A percentile compares a stretch with the other conserved stretches of the same genome.
Conservation (phyloP, 2,888 invertebrate genomes). For the Willowsia nigromaculata region DNA sequence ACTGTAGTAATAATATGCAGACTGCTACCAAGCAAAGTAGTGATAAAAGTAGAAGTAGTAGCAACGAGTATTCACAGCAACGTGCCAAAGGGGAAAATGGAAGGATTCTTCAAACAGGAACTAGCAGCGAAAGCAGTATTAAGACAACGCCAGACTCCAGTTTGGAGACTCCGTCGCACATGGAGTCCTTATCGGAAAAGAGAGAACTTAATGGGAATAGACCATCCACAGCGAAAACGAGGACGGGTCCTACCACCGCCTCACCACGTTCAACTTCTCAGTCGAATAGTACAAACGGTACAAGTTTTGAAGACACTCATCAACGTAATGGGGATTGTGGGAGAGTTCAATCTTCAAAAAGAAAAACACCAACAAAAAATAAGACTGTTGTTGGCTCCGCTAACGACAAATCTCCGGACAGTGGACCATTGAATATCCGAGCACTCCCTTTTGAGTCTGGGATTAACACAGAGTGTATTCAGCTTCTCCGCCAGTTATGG, state of each 20-base stretch:
- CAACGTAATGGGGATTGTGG: not conserved
- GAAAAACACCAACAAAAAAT: conserved; percentile 21
- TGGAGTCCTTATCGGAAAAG: conserved; percentile 43
- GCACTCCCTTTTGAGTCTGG: conserved; percentile 76
- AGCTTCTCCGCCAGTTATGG: conserved; percentile 77
- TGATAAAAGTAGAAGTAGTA: not conserved
- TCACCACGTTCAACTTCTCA: conserved; percentile 15
- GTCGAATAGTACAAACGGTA: conserved; percentile 47
- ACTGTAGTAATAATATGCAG: conserved; percentile 23
- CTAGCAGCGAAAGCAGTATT: conserved; percentile 68
- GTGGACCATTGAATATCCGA: conserved; percentile 53
- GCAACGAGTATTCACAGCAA: not conserved
- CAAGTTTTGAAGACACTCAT: not conserved
- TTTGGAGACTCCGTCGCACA: conserved; percentile 47
- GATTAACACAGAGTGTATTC: conserved; percentile 78
- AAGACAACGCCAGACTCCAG: conserved; percentile 65
- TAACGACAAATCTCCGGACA: conserved; percentile 38
- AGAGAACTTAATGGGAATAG: not conserved
- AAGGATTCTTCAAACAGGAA: conserved; percentile 45
- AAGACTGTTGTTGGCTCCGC: not conserved
- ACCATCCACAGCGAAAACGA: not conserved
- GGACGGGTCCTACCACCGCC: not conserved
- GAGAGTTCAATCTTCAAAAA: not conserved
- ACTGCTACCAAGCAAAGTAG: not conserved
- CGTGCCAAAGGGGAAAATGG: conserved; percentile 68